Conservation (phyloP, 2,113 vertebrate species). For the Carassius auratus region DNA sequence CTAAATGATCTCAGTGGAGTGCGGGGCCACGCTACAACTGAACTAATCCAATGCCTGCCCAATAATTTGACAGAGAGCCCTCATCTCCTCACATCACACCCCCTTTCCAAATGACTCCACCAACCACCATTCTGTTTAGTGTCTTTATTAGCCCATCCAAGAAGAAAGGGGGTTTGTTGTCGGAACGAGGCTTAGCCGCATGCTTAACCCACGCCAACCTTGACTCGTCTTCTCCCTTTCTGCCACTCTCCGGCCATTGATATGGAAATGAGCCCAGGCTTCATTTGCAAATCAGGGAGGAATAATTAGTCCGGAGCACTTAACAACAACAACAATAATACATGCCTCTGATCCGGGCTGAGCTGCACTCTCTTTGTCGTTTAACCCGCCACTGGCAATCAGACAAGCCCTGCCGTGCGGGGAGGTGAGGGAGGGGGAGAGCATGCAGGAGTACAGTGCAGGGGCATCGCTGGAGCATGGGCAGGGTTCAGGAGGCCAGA, state of each 20-base stretch:
- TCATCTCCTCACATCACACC: conserved; percentile 50
- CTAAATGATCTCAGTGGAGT: conserved; percentile 83
- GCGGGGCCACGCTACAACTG: conserved; percentile 73
- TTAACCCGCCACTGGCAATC: conserved; percentile 74
- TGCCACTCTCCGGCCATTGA: conserved; percentile 64
- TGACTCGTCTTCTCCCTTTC: conserved; percentile 13
- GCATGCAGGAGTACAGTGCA: conserved; percentile 68
- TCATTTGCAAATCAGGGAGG: conserved; percentile 79
- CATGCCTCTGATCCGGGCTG: conserved; percentile 71
- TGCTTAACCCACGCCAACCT: conserved; percentile 63
- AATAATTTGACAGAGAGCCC: conserved; percentile 78
- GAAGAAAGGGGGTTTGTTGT: conserved; percentile 30
- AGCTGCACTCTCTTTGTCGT: conserved; percentile 74
- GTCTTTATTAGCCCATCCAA: conserved; percentile 71
- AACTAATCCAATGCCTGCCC: conserved; percentile 79
- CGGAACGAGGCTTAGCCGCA: conserved; percentile 68
- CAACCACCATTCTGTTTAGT: conserved; percentile 67
- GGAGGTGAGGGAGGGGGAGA: conserved; percentile 61
- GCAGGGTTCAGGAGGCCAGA: conserved; percentile 68
- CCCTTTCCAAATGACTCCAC: conserved; percentile 11
- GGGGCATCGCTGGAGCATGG: conserved; percentile 68
- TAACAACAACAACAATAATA: conserved; percentile 78
- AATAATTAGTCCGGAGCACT: conserved; percentile 80
- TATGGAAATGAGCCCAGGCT: conserved; percentile 72
- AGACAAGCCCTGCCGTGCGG: conserved; percentile 57